These are phyloP conservation scores for Chionoecetes opilio DNA, from an alignment of 1,140 invertebrate species.

Conservation along the genomic window DNA sequence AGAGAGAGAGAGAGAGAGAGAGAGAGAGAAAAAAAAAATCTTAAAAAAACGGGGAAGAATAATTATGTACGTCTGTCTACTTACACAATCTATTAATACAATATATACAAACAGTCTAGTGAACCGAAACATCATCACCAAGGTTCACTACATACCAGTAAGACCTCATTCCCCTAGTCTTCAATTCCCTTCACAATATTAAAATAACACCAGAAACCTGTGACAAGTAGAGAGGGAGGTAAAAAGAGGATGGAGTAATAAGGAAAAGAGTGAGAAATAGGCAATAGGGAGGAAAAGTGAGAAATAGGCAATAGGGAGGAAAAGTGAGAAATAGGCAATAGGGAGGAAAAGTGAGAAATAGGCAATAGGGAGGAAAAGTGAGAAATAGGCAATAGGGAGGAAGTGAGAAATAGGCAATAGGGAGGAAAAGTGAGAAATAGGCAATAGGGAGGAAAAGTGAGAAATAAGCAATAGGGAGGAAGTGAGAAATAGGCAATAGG, in stretches of 20 bases:
- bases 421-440: background rate
- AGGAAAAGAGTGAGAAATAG: background rate
- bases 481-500: background rate
- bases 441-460: background rate
- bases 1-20: no score
- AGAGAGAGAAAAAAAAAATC: background rate
- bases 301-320: no score
- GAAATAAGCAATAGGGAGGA: background rate
- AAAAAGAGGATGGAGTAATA: background rate
- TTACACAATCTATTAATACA: conserved; percentile 34
- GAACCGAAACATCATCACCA: background rate
- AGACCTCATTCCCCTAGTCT: background rate
- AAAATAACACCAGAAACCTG: background rate
- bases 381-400: no score
- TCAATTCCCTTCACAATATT: background rate
- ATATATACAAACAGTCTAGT: conserved; percentile 35
- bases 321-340: background rate
- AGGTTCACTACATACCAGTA: background rate
- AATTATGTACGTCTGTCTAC: conserved; percentile 7
- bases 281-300: no score
- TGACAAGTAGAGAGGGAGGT: background rate
- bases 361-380: no score
- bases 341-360: background rate
- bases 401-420: background rate
- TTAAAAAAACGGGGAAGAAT: background rate